Evolutionary conservation across 2,797 vertebrate species (phyloP), one percentile per base, ranked within the genome.

Genomic region (Anguilla marmorata): DNA sequence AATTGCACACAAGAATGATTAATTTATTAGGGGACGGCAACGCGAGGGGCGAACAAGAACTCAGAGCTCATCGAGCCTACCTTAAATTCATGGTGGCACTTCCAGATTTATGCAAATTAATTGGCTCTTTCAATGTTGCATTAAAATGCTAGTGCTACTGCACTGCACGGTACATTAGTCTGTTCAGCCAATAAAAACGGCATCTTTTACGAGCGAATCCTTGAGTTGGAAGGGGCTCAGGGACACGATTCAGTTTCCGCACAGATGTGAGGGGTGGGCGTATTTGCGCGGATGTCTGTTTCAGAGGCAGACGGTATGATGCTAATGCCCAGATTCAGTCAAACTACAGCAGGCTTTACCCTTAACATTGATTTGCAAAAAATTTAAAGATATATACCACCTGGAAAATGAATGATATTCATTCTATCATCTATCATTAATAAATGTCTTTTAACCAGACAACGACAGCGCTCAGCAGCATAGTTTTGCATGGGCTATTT

Each of bases 71-170:
- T 6, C 95, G 94, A 96, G 95, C 97, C 96, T 97, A 98, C 96
- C 97, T 97, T 97, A 96, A 97, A 98, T 96, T 97, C 96, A 96
- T 96, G 95, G 96, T 96, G 97, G 96, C 95, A 96, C 96, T 97
- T 96, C 95, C 96, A 96, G 97, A 99, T 97, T 99, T 99, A 99
- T 99, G 98, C 96, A 98, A 99, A 99, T 99, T 97, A 98, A 99
- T 99, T 98, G 98, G 97, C 96, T 98, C 96, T 98, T 98, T 96
- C 97, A 98, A 97, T 97, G 98, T 98, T 97, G 97, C 98, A 99
- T 99, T 88, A 98, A 99, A 99, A 98, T 97, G 96, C 96, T 97
- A 96, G 97, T 98, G 96, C 96, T 97, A 98, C 97, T 97, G 97
- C 95, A 96, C 94, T 97, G 97, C 98, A 99, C 97, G 98, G 97